Base-by-base conservation (phyloP, 2,113 vertebrate species). In the Calyptomena viridis region DNA sequence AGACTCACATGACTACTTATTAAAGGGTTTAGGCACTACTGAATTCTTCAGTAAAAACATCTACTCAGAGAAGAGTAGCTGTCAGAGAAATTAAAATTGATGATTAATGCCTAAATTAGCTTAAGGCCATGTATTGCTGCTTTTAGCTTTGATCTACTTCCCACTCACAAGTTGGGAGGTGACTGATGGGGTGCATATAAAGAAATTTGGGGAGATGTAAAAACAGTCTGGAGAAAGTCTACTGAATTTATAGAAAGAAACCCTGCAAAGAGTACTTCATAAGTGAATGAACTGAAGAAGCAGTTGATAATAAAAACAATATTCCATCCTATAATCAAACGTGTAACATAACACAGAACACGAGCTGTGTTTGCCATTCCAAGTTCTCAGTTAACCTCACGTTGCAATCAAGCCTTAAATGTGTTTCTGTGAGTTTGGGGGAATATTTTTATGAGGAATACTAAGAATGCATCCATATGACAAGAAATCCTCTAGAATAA, bases 131-230 rank as follows among this genome's bases (percentile, higher is more conserved):
- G 4, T 47, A 31, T 33, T 39, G 14, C 10, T 63, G 25, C 30
- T 53, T 71, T 83, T 37, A 67, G 9, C 25, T 71, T 64, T 85
- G 25, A 30, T 40, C 44, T 56, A 44, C 49, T 47, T 73, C 44
- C 56, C 72, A 76, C 24, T 64, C 42, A 35, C 12, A 59, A 68
- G 9, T 2, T 42, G 23, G 6, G 12, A 4, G 5, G 1, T 33
- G 10, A 35, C 24, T 66, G 14, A 31, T 4, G 2, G 5, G 1
- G 5, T 9, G 3, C 33, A 19, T 2, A 1, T 33, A 72, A 85
- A 46, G n/a, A 66, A 21, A 47, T 35, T 44, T 39, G 4, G 14
- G 25, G 69, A 86, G 14, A 55, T 47, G 3, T 17, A 46, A 55
- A 53, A 56, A 16, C 11, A 59, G 8, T 13, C 21, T 69, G 25